Evolutionary conservation across 2,797 vertebrate species (phyloP), one percentile per base, ranked within the genome.

Genomic region (Takifugu rubripes): DNA sequence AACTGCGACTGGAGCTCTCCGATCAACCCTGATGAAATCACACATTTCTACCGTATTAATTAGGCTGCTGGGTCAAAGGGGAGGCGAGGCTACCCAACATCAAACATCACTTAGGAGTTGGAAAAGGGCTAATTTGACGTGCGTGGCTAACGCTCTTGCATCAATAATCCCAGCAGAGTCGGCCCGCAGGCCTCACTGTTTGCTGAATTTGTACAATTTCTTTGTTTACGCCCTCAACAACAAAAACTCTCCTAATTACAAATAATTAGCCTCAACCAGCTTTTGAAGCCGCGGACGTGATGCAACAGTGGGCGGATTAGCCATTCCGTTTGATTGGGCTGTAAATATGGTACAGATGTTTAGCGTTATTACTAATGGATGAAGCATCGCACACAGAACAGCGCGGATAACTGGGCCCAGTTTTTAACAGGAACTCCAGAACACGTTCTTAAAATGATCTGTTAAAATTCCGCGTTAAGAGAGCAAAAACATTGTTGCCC

Each of bases 251-350:
- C 51, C 54, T 84, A 81, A 84, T 87, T 87, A 75, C 77, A 76
- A 82, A 77, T 84, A 84, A 86, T 86, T 84, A 84, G 56, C 77
- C 61, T 69, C 74, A 69, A 25, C 49, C 70, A 59, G 50, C 62
- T 25, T 74, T 43, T 49, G 49, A 67, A 49, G 68, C 56, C 44
- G 14, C 8, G 2, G 42, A 53, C 68, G 71, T 67, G 62, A 75
- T 75, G 72, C 51, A 67, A 70, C 53, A 36, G 52, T 61, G 31
- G 66, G 52, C 44, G 25, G 68, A 81, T 88, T 78, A 85, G 69
- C 53, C 56, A 89, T 90, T 90, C 68, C 75, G 75, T 86, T 85
- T 87, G 78, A 89, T 86, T 85, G 47, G 21, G 52, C 72, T 46
- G 36, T 78, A 33, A 63, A 69, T 63, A 46, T 64, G 50, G 59